Evolutionary conservation across 2,888 invertebrate genomes (phyloP).

Genomic region (Conchocele bisecta): DNA sequence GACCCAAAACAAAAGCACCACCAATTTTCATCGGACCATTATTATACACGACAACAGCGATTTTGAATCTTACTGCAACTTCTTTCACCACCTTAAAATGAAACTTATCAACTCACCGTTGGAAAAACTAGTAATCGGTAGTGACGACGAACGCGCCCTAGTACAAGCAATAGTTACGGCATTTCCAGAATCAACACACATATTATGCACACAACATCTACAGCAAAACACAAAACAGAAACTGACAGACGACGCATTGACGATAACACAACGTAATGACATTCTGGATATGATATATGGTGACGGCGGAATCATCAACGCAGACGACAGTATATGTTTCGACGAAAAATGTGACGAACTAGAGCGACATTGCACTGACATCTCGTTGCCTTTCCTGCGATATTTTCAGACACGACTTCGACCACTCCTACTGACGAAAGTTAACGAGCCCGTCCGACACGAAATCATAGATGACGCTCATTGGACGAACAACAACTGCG

Average conservation of each 20-base stretch:
- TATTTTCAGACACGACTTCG: conserved; percentile 37
- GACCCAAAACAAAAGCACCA: background rate
- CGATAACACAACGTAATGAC: background rate
- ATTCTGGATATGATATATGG: conserved; percentile 31
- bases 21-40: conserved; percentile 29
- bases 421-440: too few relatives aligned
- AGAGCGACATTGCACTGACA: background rate
- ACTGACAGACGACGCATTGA: conserved; percentile 25
- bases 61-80: conserved; percentile 35
- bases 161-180: conserved; percentile 24
- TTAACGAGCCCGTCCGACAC: too few relatives aligned
- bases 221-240: conserved; percentile 29
- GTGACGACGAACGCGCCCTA: conserved; percentile 31
- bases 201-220: conserved; percentile 36
- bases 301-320: conserved; percentile 15
- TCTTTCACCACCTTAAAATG: conserved; percentile 32
- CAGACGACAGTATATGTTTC: conserved; percentile 28
- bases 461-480: too few relatives aligned
- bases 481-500: too few relatives aligned
- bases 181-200: conserved; percentile 38
- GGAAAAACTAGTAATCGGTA: conserved; percentile 36
- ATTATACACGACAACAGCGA: conserved; percentile 45
- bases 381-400: conserved; percentile 4
- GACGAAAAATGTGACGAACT: conserved; percentile 37
- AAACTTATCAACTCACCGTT: conserved; percentile 11